A percentile compares a stretch with the other conserved stretches of the same genome.
These are phyloP conservation scores for Tenualosa thibaudeaui DNA, from an alignment of 2,797 vertebrate species.

Conservation along the genomic window DNA sequence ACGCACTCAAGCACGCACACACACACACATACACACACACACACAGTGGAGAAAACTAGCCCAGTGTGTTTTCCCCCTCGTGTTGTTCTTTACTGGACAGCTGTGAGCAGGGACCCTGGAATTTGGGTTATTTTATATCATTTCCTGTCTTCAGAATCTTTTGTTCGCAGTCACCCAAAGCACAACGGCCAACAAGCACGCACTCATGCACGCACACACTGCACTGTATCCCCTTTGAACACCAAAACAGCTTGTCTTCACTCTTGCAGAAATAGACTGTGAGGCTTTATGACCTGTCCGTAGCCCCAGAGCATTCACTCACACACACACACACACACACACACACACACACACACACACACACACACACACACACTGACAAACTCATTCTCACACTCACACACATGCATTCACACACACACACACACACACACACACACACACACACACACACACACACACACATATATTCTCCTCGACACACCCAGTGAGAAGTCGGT, in stretches of 20 bases:
- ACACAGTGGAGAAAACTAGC: background rate
- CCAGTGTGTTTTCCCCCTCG: conserved; percentile 18
- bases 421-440: background rate
- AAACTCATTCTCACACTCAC: background rate
- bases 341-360: background rate
- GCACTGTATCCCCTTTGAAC: background rate
- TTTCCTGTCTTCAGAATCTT: conserved; percentile 32
- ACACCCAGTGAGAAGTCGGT: background rate
- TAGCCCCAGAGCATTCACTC: background rate
- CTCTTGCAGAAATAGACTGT: background rate
- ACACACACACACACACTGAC: background rate
- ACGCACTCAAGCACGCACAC: background rate
- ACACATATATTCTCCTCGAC: background rate
- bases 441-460: background rate
- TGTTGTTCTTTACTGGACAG: conserved; percentile 42
- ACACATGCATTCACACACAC: background rate
- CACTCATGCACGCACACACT: background rate
- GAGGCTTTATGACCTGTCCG: conserved; percentile 1
- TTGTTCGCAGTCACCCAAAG: conserved; percentile 15
- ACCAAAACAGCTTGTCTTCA: background rate
- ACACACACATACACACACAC: background rate
- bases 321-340: background rate
- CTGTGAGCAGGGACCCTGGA: conserved; percentile 35
- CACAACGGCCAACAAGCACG: background rate
- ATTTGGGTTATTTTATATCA: conserved; percentile 24